phyloP scores from a whole-genome alignment of 2,797 vertebrate species.

The Spea hammondii region DNA sequence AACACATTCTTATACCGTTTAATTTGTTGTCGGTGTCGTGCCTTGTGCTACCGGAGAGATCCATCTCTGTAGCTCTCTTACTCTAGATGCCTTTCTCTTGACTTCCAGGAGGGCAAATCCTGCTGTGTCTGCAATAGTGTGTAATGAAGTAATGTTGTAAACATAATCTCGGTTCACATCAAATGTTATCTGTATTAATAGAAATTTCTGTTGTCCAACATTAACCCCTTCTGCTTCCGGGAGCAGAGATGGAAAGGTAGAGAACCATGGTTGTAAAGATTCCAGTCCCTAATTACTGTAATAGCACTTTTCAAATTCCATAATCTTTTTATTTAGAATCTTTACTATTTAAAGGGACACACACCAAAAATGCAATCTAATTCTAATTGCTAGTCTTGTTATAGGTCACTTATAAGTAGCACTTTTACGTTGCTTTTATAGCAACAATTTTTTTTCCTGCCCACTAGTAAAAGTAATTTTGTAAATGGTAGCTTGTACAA shows the following conservation, averaged over 20 bases:
- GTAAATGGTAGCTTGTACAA: too few relatives aligned
- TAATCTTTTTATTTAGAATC: too few relatives aligned
- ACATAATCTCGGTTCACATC: conserved; percentile 34
- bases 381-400: too few relatives aligned
- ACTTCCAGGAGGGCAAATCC: conserved; percentile 18
- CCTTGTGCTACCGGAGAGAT: conserved; percentile 20
- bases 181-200: conserved; percentile 28
- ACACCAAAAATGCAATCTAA: too few relatives aligned
- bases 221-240: conserved; percentile 1
- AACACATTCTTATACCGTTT: not conserved
- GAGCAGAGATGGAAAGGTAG: not conserved
- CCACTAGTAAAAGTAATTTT: too few relatives aligned
- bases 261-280: not conserved
- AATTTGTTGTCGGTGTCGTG: conserved; percentile 24
- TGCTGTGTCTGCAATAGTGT: conserved; percentile 34
- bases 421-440: too few relatives aligned
- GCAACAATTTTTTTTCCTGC: too few relatives aligned
- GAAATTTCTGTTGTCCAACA: conserved; percentile 9
- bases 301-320: too few relatives aligned
- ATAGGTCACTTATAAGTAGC: too few relatives aligned
- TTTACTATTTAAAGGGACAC: too few relatives aligned
- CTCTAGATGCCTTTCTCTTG: conserved; percentile 27
- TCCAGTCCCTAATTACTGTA: too few relatives aligned
- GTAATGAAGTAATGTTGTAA: conserved; percentile 38
- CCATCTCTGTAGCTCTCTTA: conserved; percentile 32